Evolutionary conservation across 2,113 vertebrate species (phyloP).

Genomic region (Zootoca vivipara): DNA sequence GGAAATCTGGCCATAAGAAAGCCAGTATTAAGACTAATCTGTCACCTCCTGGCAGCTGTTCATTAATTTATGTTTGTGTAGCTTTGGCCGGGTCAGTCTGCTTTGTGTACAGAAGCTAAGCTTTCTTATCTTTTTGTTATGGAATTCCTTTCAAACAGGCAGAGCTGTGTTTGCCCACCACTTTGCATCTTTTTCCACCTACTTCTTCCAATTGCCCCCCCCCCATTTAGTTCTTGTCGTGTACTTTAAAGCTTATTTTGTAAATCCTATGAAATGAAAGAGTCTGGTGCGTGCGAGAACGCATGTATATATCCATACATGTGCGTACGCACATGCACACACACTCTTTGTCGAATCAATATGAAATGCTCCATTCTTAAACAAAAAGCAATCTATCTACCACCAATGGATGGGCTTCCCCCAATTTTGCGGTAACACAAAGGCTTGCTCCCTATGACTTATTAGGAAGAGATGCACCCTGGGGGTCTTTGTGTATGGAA

Average conservation of each 20-base stretch:
- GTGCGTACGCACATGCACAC: too few species aligned
- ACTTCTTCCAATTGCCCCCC: not conserved
- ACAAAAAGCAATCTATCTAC: not conserved
- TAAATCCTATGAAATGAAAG: not conserved
- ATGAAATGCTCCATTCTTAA: constrained; percentile 1
- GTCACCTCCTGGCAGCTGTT: constrained; percentile 18
- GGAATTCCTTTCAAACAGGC: not conserved
- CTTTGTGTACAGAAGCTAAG: constrained; percentile 26
- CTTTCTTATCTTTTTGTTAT: constrained; percentile 26
- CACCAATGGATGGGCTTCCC: not conserved
- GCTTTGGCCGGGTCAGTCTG: constrained; percentile 5
- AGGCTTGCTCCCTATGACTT: not conserved
- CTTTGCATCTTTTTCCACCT: constrained; percentile 9
- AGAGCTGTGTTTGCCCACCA: constrained; percentile 21
- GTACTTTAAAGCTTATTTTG: not conserved
- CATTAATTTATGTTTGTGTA: constrained; percentile 8
- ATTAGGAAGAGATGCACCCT: not conserved
- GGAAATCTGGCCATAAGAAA: constrained; percentile 20
- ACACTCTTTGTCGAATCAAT: not conserved
- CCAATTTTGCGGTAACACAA: not conserved
- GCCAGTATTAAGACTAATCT: constrained; percentile 7
- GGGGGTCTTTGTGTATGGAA: too few species aligned
- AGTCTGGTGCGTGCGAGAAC: not conserved
- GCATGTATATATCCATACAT: not conserved
- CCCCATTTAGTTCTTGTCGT: not conserved